phyloP scores from a whole-genome alignment of 2,113 vertebrate species.

The Erinaceus europaeus region DNA sequence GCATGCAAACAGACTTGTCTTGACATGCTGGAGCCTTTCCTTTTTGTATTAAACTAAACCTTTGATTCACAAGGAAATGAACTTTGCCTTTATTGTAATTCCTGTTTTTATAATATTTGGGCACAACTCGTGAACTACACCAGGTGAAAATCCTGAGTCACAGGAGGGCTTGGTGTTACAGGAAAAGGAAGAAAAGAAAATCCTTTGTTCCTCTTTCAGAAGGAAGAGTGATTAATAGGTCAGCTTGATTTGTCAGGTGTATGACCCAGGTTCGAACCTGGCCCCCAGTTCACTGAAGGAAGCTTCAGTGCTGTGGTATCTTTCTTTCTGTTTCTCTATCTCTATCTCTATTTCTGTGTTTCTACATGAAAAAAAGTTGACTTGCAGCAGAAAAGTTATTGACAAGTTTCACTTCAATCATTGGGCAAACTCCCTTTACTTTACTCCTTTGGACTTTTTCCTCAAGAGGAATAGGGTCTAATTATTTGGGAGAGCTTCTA shows the following conservation, averaged over 20 bases:
- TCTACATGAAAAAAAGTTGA: too few relatives aligned
- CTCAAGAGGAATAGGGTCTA: neutral
- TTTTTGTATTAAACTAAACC: constrained; percentile 24
- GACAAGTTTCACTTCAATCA: neutral
- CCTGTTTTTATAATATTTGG: constrained; percentile 10
- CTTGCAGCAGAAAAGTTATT: neutral
- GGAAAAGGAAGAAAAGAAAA: constrained; percentile 28
- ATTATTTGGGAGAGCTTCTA: neutral
- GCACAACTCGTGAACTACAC: neutral
- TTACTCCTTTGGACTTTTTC: neutral
- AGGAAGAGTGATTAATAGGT: too few relatives aligned
- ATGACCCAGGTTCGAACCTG: too few relatives aligned
- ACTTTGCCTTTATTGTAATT: constrained; percentile 31
- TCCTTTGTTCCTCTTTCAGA: neutral
- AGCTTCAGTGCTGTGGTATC: too few relatives aligned
- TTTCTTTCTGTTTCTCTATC: too few relatives aligned
- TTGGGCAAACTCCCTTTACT: neutral
- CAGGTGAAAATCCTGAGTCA: constrained; percentile 44
- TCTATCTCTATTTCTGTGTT: too few relatives aligned
- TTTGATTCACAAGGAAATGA: constrained; percentile 58
- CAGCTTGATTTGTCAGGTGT: too few relatives aligned
- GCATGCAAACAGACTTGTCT: constrained; percentile 33
- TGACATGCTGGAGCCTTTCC: constrained; percentile 24
- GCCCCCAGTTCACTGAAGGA: too few relatives aligned
- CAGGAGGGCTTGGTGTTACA: constrained; percentile 6